These are phyloP conservation scores for Ptyas mucosa DNA, from an alignment of 2,113 vertebrate species.

Conservation along the genomic window DNA sequence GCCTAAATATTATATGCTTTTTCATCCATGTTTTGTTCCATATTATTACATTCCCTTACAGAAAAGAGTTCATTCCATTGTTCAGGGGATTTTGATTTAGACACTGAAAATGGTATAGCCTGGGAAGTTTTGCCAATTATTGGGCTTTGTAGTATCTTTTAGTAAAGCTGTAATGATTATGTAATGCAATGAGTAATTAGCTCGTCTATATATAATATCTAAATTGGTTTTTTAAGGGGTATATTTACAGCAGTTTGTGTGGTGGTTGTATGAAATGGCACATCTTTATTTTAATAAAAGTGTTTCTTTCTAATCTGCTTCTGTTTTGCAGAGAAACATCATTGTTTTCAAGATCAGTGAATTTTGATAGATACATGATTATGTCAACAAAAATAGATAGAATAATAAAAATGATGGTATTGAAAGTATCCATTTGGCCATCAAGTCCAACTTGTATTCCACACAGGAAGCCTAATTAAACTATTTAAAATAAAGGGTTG, in stretches of 20 bases:
- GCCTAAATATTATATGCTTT: neutral
- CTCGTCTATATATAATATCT: accelerated
- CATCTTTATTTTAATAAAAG: neutral
- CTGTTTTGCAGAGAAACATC: slow-evolving; percentile 2
- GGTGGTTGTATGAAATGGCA: neutral
- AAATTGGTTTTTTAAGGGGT: neutral
- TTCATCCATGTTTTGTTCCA: neutral
- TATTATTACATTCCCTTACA: neutral
- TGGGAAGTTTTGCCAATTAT: neutral
- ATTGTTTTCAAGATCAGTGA: neutral
- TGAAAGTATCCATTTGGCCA: neutral
- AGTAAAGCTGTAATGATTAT: neutral
- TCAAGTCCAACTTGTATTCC: neutral
- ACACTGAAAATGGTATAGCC: neutral
- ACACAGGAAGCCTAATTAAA: neutral
- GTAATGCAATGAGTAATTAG: neutral
- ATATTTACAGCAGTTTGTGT: neutral
- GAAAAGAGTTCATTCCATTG: neutral
- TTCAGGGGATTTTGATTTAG: neutral
- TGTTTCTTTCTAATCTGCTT: neutral
- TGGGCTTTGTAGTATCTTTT: neutral
- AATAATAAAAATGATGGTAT: neutral
- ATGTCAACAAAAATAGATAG: neutral
- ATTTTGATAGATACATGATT: neutral
- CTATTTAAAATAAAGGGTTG: neutral